Conservation (phyloP, 2,888 invertebrate species). For the Aplocera efformata region DNA sequence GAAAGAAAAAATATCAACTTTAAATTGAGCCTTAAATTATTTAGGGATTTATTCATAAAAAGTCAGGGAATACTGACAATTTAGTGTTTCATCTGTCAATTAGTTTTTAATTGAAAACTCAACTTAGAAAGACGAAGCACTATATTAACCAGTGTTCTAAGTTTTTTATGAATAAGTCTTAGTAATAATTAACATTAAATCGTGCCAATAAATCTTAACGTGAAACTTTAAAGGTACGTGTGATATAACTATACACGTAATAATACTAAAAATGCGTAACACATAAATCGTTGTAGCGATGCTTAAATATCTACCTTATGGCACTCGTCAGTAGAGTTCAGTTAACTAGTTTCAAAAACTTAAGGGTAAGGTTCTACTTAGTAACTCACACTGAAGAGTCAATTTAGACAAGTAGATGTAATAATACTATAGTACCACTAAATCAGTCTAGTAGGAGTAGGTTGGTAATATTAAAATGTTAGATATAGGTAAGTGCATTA, state of each 20-base stretch:
- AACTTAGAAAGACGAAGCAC: too few species aligned
- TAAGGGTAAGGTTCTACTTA: constrained; percentile 46
- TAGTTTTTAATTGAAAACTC: too few species aligned
- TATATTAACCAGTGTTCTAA: too few species aligned
- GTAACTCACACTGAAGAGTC: constrained; percentile 56
- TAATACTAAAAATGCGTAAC: constrained; percentile 56
- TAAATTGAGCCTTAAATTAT: constrained; percentile 56
- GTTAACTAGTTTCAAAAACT: constrained; percentile 41
- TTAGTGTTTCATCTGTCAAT: too few species aligned
- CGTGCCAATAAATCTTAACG: constrained; percentile 71
- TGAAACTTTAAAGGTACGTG: constrained; percentile 57
- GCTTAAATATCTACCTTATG: constrained; percentile 42
- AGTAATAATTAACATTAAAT: constrained; percentile 32
- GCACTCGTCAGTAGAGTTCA: constrained; percentile 37
- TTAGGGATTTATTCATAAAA: constrained; percentile 34
- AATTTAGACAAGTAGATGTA: constrained; percentile 39
- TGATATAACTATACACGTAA: constrained; percentile 26
- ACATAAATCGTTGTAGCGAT: constrained; percentile 68
- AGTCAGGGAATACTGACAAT: too few species aligned
- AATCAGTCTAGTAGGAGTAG: constrained; percentile 76
- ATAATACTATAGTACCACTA: constrained; percentile 69
- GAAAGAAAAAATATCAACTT: constrained; percentile 44
- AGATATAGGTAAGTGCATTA: constrained; percentile 54
- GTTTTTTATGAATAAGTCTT: background rate
- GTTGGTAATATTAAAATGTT: constrained; percentile 46